Percentiles rank a stretch among this genome's conserved stretches.
These are phyloP conservation scores for Apocrypta bakeri DNA, from an alignment of 1,140 invertebrate genomes.

Conservation along the genomic window DNA sequence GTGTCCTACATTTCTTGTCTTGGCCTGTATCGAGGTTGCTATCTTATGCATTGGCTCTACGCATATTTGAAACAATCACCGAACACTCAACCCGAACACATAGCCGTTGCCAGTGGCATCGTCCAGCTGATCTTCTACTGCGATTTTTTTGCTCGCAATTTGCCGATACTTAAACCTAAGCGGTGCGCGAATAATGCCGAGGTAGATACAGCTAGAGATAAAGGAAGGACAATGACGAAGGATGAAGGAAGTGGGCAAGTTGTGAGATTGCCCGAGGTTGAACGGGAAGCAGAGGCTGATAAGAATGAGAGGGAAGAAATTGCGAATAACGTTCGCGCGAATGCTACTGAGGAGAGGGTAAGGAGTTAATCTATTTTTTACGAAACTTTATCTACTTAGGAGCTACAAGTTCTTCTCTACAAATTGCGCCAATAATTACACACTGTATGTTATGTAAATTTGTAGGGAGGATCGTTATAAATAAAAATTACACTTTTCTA, in stretches of 20 bases:
- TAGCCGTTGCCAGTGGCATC: slow-evolving; percentile 7
- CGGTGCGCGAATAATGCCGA: neutral
- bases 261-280: neutral
- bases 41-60: slow-evolving; percentile 46
- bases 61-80: neutral
- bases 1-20: slow-evolving; percentile 35
- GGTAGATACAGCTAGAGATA: neutral
- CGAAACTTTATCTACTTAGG: neutral
- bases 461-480: too few species aligned
- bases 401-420: too few species aligned
- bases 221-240: neutral
- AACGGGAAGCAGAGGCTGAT: neutral
- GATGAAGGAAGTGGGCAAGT: neutral
- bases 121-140: slow-evolving; percentile 45
- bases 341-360: neutral
- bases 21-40: slow-evolving; percentile 37
- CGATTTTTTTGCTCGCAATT: slow-evolving; percentile 41
- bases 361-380: neutral
- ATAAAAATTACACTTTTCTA: neutral
- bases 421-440: too few species aligned
- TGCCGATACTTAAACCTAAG: slow-evolving; percentile 39
- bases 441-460: too few species aligned
- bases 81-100: neutral
- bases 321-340: neutral
- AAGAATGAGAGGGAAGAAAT: neutral